Evolutionary conservation across 2,888 invertebrate species (phyloP).

Genomic region (Lomographa bimaculata): DNA sequence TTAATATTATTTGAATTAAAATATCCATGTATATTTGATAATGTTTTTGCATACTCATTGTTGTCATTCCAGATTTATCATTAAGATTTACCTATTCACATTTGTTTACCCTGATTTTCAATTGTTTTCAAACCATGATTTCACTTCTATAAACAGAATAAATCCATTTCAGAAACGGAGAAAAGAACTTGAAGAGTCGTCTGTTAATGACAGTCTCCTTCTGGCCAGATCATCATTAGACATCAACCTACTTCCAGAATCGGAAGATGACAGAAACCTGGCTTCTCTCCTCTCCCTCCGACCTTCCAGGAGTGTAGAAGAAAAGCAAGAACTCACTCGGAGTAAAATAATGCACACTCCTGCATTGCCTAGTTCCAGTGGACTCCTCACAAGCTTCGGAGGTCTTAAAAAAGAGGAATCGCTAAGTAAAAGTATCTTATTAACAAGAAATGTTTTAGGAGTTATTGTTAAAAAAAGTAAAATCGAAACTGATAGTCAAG

Average conservation of each 20-base stretch:
- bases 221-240: slow-evolving; percentile 90
- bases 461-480: slow-evolving; percentile 61
- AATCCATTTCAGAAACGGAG: slow-evolving; percentile 84
- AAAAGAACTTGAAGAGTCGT: slow-evolving; percentile 88
- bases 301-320: slow-evolving; percentile 84
- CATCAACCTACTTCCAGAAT: slow-evolving; percentile 91
- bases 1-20: too few relatives aligned
- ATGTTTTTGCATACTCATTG: too few relatives aligned
- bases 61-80: too few relatives aligned
- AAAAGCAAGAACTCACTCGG: slow-evolving; percentile 77
- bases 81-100: too few relatives aligned
- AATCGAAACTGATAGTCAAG: slow-evolving; percentile 14
- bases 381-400: slow-evolving; percentile 74
- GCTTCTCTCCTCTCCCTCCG: slow-evolving; percentile 89
- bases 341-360: slow-evolving; percentile 80
- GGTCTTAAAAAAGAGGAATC: slow-evolving; percentile 82
- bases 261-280: slow-evolving; percentile 90
- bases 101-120: too few relatives aligned
- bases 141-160: too few relatives aligned
- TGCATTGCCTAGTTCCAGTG: slow-evolving; percentile 81
- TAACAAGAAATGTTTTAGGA: slow-evolving; percentile 67
- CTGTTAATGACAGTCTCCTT: slow-evolving; percentile 87
- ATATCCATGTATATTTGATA: too few relatives aligned
- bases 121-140: too few relatives aligned
- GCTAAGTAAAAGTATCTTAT: slow-evolving; percentile 55